A percentile compares a stretch with the other conserved stretches of the same genome.
Evolutionary conservation across 53 echinoderm and acorn worm species (phyloP).

Genomic region (Holothuria leucospilota): DNA sequence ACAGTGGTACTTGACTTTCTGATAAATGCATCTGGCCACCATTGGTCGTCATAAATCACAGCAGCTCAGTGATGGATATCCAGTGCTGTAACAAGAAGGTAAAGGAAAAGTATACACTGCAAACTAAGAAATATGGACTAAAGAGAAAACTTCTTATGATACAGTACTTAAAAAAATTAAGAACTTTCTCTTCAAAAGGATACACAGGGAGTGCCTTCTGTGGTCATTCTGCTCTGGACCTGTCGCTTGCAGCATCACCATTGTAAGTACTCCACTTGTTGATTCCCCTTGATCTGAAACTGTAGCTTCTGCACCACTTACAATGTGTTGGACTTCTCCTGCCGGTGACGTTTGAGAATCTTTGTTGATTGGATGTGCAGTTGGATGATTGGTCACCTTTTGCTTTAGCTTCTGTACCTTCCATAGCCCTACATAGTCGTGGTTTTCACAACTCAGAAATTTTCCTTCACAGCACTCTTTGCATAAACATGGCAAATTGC

Average conservation of each 20-base stretch:
- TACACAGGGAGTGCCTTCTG: too few species aligned
- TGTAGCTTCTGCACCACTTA: not conserved
- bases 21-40: not conserved
- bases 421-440: not conserved
- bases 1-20: not conserved
- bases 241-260: too few species aligned
- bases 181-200: too few species aligned
- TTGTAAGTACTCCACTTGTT: too few species aligned
- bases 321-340: not conserved
- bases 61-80: not conserved
- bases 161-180: not conserved
- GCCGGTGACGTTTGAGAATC: not conserved
- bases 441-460: not conserved
- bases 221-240: too few species aligned
- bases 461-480: not conserved
- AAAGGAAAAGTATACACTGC: not conserved
- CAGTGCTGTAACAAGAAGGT: not conserved
- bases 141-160: not conserved
- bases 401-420: not conserved
- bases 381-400: not conserved
- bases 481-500: not conserved
- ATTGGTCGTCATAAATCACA: slow-evolving; percentile 10
- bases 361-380: too few species aligned
- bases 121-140: not conserved
- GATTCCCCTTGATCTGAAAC: not conserved